Base-by-base conservation (phyloP, 2,888 invertebrate genomes). In the Pegoplata infirma region DNA sequence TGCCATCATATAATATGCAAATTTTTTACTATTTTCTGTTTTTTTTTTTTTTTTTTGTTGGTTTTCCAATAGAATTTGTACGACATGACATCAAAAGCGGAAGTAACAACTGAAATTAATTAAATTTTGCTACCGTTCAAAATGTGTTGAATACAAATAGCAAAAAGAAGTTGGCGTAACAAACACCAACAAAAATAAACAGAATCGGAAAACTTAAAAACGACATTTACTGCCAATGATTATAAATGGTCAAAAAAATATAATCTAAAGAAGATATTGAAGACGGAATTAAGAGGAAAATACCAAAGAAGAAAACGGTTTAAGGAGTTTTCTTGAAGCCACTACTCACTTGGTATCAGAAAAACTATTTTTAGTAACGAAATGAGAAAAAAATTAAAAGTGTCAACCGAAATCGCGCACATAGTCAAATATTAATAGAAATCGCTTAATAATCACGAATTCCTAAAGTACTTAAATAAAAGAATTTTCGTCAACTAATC, bases 41-140 rank as follows among this genome's bases (percentile, higher is more conserved):
- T n/a, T n/a, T n/a, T n/a, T n/a, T n/a, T n/a, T 53, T 17, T 16
- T 46, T n/a, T n/a, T n/a, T n/a, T n/a, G n/a, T 5, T 36, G n/a
- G 7, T 36, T 44, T 23, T 59, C 67, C 21, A 63, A 53, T 36
- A 51, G 56, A 56, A 73, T 61, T 76, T 63, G 67, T 53, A 69
- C 64, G 58, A 68, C 68, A 78, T 73, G 73, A 69, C 73, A 78
- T 64, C 71, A 58, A 76, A 80, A 80, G 74, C 80, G 80, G 80
- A 82, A 76, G 79, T 72, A 56, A 76, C 76, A 80, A 73, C 76
- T 81, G 61, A 80, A 81, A 81, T 80, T 81, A 82, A 82, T 82
- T 82, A 82, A 82, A 82, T 80, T 81, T 78, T 25, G 53, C 53
- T 73, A 78, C 73, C 68, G 73, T 68, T 53, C 53, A 46, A 61